Evolutionary conservation across 2,888 invertebrate genomes (phyloP).

Genomic region (Melinopterus prodromus): DNA sequence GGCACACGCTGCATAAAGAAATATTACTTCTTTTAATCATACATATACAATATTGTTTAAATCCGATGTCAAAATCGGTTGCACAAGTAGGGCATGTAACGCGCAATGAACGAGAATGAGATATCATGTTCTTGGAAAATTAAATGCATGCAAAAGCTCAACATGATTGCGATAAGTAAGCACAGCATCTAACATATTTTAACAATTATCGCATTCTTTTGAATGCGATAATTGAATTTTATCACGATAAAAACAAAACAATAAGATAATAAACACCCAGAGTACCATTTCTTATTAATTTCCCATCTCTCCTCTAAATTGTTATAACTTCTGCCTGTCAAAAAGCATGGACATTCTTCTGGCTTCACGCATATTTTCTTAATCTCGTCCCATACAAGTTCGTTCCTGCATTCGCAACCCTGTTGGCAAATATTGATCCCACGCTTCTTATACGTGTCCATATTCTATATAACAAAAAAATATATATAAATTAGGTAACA

Average conservation of each 20-base stretch:
- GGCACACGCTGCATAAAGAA: not conserved
- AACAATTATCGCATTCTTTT: too few species aligned
- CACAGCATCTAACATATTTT: too few species aligned
- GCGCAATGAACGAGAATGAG: too few species aligned
- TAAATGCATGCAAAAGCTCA: too few species aligned
- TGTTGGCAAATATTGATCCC: conserved; percentile 70
- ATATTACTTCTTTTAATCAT: not conserved
- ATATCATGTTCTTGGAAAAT: too few species aligned
- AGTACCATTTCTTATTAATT: not conserved
- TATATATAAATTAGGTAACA: not conserved
- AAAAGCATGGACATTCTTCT: conserved; percentile 67
- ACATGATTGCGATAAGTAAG: too few species aligned
- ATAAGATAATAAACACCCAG: not conserved
- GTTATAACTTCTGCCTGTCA: conserved; percentile 9
- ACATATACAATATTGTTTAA: not conserved
- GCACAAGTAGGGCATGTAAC: too few species aligned
- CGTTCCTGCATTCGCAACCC: conserved; percentile 76
- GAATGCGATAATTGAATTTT: too few species aligned
- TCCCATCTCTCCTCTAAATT: not conserved
- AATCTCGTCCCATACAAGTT: conserved; percentile 72
- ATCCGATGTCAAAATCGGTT: not conserved
- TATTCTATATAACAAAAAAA: conserved; percentile 15
- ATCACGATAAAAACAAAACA: too few species aligned
- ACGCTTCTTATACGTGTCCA: conserved; percentile 37
- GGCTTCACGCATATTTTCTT: conserved; percentile 70